Conservation (phyloP, 2,888 invertebrate species). For the Eupeodes latifasciatus region DNA sequence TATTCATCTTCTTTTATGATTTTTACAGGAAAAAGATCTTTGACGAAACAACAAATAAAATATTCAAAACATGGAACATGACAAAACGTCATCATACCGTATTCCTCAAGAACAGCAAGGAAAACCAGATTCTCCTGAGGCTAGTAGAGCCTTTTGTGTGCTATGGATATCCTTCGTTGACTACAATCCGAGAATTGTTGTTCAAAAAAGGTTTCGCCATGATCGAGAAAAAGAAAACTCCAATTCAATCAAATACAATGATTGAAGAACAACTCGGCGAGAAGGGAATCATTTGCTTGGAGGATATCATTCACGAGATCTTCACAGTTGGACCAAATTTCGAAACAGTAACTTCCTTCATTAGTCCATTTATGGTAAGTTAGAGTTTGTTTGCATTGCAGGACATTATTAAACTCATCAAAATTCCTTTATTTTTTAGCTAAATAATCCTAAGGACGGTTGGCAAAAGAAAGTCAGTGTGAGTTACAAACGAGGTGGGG, state of each 20-base stretch:
- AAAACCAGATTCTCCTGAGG: constrained; percentile 82
- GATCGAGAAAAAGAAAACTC: constrained; percentile 81
- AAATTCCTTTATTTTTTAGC: constrained; percentile 74
- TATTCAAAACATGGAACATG: constrained; percentile 80
- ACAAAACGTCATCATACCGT: constrained; percentile 81
- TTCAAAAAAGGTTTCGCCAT: constrained; percentile 83
- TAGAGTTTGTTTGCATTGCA: not conserved
- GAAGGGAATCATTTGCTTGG: constrained; percentile 83
- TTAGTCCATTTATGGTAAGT: constrained; percentile 83
- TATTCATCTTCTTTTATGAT: not conserved
- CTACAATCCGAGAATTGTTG: constrained; percentile 82
- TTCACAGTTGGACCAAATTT: constrained; percentile 83
- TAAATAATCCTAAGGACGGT: constrained; percentile 83
- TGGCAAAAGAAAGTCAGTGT: constrained; percentile 83
- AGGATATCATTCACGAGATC: constrained; percentile 84
- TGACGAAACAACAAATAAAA: constrained; percentile 81
- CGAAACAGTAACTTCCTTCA: constrained; percentile 80
- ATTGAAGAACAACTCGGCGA: constrained; percentile 83
- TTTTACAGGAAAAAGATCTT: constrained; percentile 81
- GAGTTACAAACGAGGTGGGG: constrained; percentile 82
- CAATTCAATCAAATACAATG: constrained; percentile 83
- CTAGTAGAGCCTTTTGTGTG: constrained; percentile 83
- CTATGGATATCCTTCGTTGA: constrained; percentile 82
- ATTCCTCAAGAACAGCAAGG: constrained; percentile 82
- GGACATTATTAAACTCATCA: not conserved